Percentiles rank a stretch among this genome's conserved stretches.
Evolutionary conservation across 2,113 vertebrate genomes (phyloP).

Genomic region (Carollia perspicillata): DNA sequence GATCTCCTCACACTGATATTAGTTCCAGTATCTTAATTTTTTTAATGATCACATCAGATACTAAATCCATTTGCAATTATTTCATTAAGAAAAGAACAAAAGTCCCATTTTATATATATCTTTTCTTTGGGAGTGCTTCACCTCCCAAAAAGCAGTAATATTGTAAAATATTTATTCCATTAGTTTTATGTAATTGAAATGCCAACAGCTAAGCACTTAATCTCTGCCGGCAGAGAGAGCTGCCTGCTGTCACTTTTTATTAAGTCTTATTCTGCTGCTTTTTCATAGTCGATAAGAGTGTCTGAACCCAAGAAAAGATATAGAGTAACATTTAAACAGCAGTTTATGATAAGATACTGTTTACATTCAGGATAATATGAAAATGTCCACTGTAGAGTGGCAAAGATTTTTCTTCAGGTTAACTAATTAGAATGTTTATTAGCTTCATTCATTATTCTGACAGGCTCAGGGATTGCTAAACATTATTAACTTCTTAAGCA

Average conservation of each 20-base stretch:
- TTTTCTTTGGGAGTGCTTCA: conserved; percentile 75
- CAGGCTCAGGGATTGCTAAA: conserved; percentile 76
- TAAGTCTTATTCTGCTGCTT: conserved; percentile 82
- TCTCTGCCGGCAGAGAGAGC: conserved; percentile 83
- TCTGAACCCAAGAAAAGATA: conserved; percentile 83
- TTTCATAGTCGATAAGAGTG: conserved; percentile 83
- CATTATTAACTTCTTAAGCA: conserved; percentile 74
- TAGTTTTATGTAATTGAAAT: conserved; percentile 88
- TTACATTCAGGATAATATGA: conserved; percentile 82
- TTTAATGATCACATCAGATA: conserved; percentile 62
- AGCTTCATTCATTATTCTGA: conserved; percentile 83
- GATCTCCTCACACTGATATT: not conserved
- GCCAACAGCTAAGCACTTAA: conserved; percentile 84
- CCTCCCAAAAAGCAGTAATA: conserved; percentile 80
- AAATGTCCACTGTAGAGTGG: conserved; percentile 72
- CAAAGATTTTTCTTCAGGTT: conserved; percentile 82
- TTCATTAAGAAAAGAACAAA: conserved; percentile 76
- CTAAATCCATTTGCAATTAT: conserved; percentile 74
- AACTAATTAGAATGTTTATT: conserved; percentile 88
- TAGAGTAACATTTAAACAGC: conserved; percentile 80
- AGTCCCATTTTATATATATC: conserved; percentile 73
- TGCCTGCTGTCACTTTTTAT: conserved; percentile 88
- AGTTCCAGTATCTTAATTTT: conserved; percentile 40
- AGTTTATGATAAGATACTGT: conserved; percentile 82
- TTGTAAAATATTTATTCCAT: conserved; percentile 86